A percentile compares a stretch with the other conserved stretches of the same genome.
These are phyloP conservation scores for Cetonia aurata DNA, from an alignment of 2,888 invertebrate species.

Conservation along the genomic window DNA sequence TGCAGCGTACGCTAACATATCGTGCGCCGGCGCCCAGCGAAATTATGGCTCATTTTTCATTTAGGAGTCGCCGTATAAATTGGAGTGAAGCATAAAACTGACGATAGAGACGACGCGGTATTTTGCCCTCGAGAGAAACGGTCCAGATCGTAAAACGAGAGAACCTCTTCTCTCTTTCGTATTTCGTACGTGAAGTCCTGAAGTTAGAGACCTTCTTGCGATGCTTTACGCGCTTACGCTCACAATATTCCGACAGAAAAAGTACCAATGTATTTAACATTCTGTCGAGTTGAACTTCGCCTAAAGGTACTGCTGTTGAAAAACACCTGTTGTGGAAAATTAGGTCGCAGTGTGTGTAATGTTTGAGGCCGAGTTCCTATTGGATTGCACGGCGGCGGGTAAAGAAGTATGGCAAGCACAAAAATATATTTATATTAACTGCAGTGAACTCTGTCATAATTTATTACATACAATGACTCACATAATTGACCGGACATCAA, in stretches of 20 bases:
- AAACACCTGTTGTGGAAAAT: neutral
- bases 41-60: constrained; percentile 7
- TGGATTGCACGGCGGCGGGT: neutral
- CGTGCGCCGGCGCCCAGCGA: too few species aligned
- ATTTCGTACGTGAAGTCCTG: constrained; percentile 8
- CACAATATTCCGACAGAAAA: neutral
- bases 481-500: too few species aligned
- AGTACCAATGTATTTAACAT: constrained; percentile 7
- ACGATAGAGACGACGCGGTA: neutral
- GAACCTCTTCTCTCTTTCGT: constrained; percentile 6
- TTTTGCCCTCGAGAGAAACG: constrained; percentile 13
- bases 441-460: too few species aligned
- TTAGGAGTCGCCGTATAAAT: constrained; percentile 8
- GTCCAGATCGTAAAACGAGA: constrained; percentile 24
- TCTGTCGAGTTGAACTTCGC: constrained; percentile 16
- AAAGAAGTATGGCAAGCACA: too few species aligned
- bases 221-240: constrained; percentile 9
- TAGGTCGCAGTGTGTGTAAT: neutral
- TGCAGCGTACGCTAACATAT: too few species aligned
- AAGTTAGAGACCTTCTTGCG: neutral
- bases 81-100: constrained; percentile 23
- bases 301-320: constrained; percentile 10
- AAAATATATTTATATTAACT: too few species aligned
- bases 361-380: neutral
- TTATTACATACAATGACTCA: too few species aligned